Percentiles rank a stretch among this genome's conserved stretches.
Conservation (phyloP, 2,888 invertebrate genomes). For the Molorchus minor region DNA sequence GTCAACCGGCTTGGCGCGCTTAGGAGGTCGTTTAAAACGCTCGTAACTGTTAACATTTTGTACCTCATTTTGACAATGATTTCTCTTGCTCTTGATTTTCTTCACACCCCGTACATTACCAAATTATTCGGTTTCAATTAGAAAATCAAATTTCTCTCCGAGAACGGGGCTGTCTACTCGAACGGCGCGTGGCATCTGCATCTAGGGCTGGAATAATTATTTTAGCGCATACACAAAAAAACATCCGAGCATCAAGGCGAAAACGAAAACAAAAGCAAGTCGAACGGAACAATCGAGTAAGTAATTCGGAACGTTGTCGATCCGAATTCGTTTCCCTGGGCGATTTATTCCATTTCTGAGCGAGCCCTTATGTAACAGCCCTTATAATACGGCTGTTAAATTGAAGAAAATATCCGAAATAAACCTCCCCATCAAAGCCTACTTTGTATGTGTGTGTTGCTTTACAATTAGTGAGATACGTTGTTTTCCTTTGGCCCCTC, state of each 20-base stretch:
- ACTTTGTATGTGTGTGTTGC: slow-evolving; percentile 44
- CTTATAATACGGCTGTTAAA: slow-evolving; percentile 32
- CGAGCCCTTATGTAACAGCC: slow-evolving; percentile 16
- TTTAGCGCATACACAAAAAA: slow-evolving; percentile 35
- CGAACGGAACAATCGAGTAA: slow-evolving; percentile 49
- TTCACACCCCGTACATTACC: not conserved
- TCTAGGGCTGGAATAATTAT: too few relatives aligned
- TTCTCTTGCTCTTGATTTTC: too few relatives aligned
- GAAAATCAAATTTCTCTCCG: slow-evolving; percentile 22
- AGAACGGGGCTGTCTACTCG: slow-evolving; percentile 15
- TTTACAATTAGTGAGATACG: slow-evolving; percentile 45
- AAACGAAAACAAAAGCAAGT: slow-evolving; percentile 48
- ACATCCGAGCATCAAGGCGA: slow-evolving; percentile 45
- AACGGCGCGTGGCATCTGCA: slow-evolving; percentile 14
- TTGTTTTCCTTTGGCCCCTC: slow-evolving; percentile 40
- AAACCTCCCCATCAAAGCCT: slow-evolving; percentile 40
- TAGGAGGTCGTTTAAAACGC: too few relatives aligned
- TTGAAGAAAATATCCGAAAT: slow-evolving; percentile 45
- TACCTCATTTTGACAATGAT: too few relatives aligned
- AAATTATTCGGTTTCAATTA: slow-evolving; percentile 12
- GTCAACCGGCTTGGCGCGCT: too few relatives aligned
- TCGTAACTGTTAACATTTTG: too few relatives aligned
- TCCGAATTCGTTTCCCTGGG: slow-evolving; percentile 54
- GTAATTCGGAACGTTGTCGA: slow-evolving; percentile 56
- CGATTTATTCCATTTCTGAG: slow-evolving; percentile 46